Conservation (phyloP, 2,888 invertebrate species). For the Argyresthia albistria region DNA sequence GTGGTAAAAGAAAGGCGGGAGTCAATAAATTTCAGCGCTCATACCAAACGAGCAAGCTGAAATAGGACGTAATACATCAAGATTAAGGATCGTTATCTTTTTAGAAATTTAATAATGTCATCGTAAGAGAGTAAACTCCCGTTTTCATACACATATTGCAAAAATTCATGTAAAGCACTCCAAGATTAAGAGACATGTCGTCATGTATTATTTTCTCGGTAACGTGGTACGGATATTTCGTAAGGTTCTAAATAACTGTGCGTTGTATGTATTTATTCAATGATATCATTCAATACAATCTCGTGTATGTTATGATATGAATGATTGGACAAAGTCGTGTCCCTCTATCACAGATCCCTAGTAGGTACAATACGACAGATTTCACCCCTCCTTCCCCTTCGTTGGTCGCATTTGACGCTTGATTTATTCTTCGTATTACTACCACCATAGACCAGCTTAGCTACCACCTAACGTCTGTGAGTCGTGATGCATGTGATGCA, state of each 20-base stretch:
- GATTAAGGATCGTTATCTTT: conserved; percentile 49
- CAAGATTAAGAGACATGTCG: not conserved
- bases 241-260: not conserved
- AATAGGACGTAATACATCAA: conserved; percentile 45
- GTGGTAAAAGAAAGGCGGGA: conserved; percentile 23
- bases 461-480: not conserved
- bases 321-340: conserved; percentile 12
- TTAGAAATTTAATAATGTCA: conserved; percentile 52
- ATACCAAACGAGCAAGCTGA: conserved; percentile 39
- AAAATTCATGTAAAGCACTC: not conserved
- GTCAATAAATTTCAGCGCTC: conserved; percentile 46
- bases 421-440: conserved; percentile 41
- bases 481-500: not conserved
- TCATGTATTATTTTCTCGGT: no score
- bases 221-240: not conserved
- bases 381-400: conserved; percentile 35
- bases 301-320: conserved; percentile 27
- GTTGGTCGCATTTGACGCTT: conserved; percentile 46
- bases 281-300: conserved; percentile 18
- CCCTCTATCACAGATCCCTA: conserved; percentile 7
- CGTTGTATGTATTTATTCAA: not conserved
- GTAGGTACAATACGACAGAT: conserved; percentile 6
- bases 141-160: conserved; percentile 15
- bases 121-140: conserved; percentile 35
- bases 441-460: no score